Evolutionary conservation across 2,113 vertebrate genomes (phyloP).

Genomic region (Athene cunicularia): DNA sequence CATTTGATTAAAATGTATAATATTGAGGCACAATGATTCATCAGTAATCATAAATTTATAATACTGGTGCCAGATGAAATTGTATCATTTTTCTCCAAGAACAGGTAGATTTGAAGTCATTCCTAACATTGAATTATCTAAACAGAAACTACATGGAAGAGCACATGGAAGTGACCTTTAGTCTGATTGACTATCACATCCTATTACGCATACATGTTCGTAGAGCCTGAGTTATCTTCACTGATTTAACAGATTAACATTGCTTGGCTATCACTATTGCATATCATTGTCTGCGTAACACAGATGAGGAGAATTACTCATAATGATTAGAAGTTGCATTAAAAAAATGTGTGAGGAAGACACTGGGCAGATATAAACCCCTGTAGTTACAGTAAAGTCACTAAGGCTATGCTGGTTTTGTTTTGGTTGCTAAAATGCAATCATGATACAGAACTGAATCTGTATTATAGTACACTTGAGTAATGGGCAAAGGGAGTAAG

Average conservation of each 20-base stretch:
- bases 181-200: neutral
- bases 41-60: conserved; percentile 20
- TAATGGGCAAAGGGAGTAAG: neutral
- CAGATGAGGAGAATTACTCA: neutral
- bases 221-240: neutral
- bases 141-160: neutral
- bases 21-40: conserved; percentile 7
- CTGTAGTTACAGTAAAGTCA: neutral
- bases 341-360: neutral
- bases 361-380: neutral
- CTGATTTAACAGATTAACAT: neutral
- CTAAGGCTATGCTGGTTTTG: neutral
- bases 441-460: neutral
- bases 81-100: neutral
- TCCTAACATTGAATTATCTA: neutral
- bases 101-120: neutral
- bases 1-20: conserved; percentile 37
- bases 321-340: neutral
- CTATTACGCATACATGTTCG: neutral
- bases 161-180: neutral
- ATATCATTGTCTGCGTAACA: neutral
- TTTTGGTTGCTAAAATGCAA: neutral
- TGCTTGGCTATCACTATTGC: neutral
- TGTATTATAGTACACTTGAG: neutral
- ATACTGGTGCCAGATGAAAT: conserved; percentile 10